Base-by-base conservation (phyloP, 64 coral and sea anemone genomes). In the Actinia tenebrosa region DNA sequence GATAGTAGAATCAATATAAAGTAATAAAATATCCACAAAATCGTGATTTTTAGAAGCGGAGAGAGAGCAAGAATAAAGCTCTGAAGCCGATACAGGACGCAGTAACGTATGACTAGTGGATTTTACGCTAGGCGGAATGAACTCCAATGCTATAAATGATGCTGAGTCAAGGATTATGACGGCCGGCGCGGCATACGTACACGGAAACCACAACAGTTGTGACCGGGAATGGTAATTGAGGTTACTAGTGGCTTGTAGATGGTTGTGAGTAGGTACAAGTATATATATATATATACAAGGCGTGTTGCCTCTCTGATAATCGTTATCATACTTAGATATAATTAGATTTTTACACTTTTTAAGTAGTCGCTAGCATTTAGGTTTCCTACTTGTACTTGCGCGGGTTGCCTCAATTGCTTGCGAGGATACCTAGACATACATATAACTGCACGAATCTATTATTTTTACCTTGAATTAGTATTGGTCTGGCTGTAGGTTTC, bases 201-300 rank as follows among this genome's bases (percentile, higher is more conserved):
- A 75, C 69, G 69, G 69, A 75, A 75, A 75, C 69, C 69, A 30
- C 69, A 75, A 10, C 69, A 42, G 13, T 75, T 1, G 26, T 30
- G 27, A 75, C 69, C 69, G 69, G 69, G 18, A 75, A 75, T 75
- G 69, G 27, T 75, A 75, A 75, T 75, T 42, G 25, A 75, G 69
- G 69, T 75, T 26, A 75, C 9, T 75, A 43, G 27, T 75, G 25
- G n/a, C n/a, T 42, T 15, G 25, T 75, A 4, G 20, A 75, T 3
- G 0, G n/a, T 10, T 75, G 26, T 75, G 25, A 75, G 69, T 75
- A 42, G 25, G 0, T 50, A 50, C 47, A 37, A 37, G 30, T 37
- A 37, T 37, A 37, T 37, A 1, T 50, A 47, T 2, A 50, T 15
- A 11, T 26, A 75, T 13, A 66, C 20, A 75, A 75, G 69, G n/a